phyloP scores from a whole-genome alignment of 2,113 vertebrate genomes.

The Epinephelus cyanopodus region DNA sequence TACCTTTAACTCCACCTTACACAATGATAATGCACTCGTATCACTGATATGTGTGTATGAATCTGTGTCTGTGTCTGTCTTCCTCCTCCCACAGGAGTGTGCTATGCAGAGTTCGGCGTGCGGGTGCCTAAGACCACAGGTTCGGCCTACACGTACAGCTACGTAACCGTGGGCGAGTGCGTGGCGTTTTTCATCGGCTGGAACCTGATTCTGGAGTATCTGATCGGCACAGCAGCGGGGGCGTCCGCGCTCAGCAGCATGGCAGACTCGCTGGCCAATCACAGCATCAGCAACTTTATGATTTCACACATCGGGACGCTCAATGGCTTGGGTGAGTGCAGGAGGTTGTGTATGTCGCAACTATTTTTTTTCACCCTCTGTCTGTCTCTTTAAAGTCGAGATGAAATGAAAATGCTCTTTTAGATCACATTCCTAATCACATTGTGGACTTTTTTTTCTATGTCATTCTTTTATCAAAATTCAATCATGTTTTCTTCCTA shows the following conservation, averaged over 20 bases:
- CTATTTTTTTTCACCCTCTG: too few relatives aligned
- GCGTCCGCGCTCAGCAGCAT: constrained; percentile 99
- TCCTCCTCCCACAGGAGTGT: constrained; percentile 87
- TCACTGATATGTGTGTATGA: constrained; percentile 6
- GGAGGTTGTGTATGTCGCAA: neutral
- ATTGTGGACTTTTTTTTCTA: too few relatives aligned
- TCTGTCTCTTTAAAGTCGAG: too few relatives aligned
- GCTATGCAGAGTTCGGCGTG: constrained; percentile 98
- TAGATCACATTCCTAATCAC: too few relatives aligned
- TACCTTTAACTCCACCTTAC: constrained; percentile 28
- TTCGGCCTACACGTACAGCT: constrained; percentile 99
- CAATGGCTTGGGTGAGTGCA: constrained; percentile 91
- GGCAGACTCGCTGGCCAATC: constrained; percentile 97
- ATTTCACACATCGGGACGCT: constrained; percentile 90
- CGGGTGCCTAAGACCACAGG: constrained; percentile 98
- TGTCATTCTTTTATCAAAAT: too few relatives aligned
- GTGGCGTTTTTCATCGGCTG: constrained; percentile 99
- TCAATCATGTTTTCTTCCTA: too few relatives aligned
- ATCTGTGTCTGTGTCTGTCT: neutral
- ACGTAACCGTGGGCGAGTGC: constrained; percentile 97
- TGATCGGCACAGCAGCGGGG: constrained; percentile 96
- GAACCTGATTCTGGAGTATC: constrained; percentile 98
- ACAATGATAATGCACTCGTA: neutral
- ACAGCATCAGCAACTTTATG: constrained; percentile 97
- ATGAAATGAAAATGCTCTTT: too few relatives aligned